Base-by-base conservation (phyloP, 2,888 invertebrate genomes). In the Drosophila picticornis region DNA sequence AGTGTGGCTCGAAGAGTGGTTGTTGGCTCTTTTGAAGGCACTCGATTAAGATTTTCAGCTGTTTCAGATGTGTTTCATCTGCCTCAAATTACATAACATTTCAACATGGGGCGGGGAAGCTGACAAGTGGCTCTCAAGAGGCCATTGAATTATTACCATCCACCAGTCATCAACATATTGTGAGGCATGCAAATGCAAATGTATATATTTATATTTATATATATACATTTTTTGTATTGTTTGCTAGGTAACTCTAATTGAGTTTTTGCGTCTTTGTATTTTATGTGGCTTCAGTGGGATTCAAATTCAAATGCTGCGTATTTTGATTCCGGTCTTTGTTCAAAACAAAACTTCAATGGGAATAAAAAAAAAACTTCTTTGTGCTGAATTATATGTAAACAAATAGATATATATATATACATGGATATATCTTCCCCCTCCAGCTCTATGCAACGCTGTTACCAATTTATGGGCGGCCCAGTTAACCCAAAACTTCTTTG, bases 401-500 rank as follows among this genome's bases (percentile, higher is more conserved):
- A 46, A 46, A 25, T 46, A 25, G 25, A 16, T 25, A 9, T n/a
- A n/a, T n/a, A n/a, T n/a, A n/a, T n/a, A n/a, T n/a, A n/a, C n/a
- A n/a, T n/a, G n/a, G n/a, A n/a, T n/a, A n/a, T n/a, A n/a, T n/a
- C n/a, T n/a, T n/a, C n/a, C n/a, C n/a, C n/a, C n/a, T 36, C 46
- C 29, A 22, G 38, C 38, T 32, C 7, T 38, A 25, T 40, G 27
- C 59, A 66, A 36, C 13, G 43, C 36, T 61, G 29, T 22, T 46
- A 25, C 46, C 60, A 70, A 77, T 76, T 78, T 67, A 76, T 80
- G 72, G 58, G 53, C 65, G 73, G 81, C 81, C 86, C 85, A 82
- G 68, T 84, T 76, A 79, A 72, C 72, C 72, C 81, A 78, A n/a
- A n/a, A n/a, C n/a, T 53, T 9, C 16, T 9, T 32, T 52, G 22